Evolutionary conservation across 1,140 invertebrate genomes (phyloP).

Genomic region (Kradibia gibbosae): DNA sequence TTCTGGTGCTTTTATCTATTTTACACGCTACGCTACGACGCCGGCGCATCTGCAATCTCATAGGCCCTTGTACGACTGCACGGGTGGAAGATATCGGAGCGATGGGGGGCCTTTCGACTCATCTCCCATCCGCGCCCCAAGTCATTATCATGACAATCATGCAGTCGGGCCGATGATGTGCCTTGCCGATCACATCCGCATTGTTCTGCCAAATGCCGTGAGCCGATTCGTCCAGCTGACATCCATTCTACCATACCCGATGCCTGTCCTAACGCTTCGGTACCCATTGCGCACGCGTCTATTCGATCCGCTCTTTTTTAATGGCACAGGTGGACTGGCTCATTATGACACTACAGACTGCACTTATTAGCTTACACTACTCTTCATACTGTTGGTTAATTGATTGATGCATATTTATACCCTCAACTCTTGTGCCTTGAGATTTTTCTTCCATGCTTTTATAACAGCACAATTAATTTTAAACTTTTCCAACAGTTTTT

Average conservation of each 20-base stretch:
- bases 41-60: neutral
- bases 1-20: neutral
- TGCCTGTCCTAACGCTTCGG: neutral
- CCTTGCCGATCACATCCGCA: conserved; percentile 68
- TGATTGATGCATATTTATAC: too few relatives aligned
- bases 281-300: conserved; percentile 42
- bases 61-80: neutral
- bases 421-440: too few relatives aligned
- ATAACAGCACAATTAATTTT: too few relatives aligned
- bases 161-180: conserved; percentile 49
- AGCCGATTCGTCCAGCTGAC: conserved; percentile 41
- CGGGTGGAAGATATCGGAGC: neutral
- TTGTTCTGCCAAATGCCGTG: conserved; percentile 71
- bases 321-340: conserved; percentile 28
- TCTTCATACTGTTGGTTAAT: too few relatives aligned
- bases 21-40: neutral
- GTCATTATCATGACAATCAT: conserved; percentile 71
- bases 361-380: too few relatives aligned
- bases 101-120: conserved; percentile 8
- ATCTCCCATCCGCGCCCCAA: neutral
- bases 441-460: too few relatives aligned
- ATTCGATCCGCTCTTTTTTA: conserved; percentile 28
- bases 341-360: too few relatives aligned
- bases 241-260: too few relatives aligned
- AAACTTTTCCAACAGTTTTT: too few relatives aligned